These are phyloP conservation scores for Rhabdomys pumilio DNA, from an alignment of 2,797 vertebrate species.

Conservation along the genomic window DNA sequence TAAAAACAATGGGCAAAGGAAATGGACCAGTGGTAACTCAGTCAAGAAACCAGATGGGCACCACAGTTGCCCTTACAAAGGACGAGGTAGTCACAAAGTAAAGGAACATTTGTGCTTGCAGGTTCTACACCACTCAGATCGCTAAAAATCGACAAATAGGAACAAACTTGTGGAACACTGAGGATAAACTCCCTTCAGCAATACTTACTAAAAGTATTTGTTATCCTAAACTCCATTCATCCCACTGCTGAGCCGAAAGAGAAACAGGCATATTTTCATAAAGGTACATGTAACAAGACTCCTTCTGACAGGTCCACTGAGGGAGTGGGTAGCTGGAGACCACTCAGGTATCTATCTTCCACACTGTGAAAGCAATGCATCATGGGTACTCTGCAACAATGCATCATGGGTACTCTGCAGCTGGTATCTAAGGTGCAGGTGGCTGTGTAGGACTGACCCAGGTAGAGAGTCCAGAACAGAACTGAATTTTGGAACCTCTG, in stretches of 20 bases:
- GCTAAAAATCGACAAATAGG: background rate
- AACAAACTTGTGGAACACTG: background rate
- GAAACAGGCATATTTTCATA: background rate
- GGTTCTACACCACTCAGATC: background rate
- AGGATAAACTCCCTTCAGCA: background rate
- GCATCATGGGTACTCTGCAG: background rate
- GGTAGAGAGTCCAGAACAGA: background rate
- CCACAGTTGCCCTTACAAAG: background rate
- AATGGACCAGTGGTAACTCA: background rate
- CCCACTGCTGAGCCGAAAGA: background rate
- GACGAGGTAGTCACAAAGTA: background rate
- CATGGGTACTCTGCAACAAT: background rate
- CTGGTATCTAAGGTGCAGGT: background rate
- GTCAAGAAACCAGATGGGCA: conserved; percentile 9
- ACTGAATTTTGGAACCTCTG: background rate
- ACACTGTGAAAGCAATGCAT: accelerated
- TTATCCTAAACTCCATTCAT: background rate
- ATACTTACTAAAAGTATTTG: background rate
- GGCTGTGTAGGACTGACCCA: background rate
- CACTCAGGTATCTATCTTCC: background rate
- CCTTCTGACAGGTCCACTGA: background rate
- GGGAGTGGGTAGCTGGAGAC: background rate
- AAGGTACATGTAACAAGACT: background rate
- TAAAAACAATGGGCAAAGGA: background rate
- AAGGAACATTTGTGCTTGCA: background rate